phyloP scores from a whole-genome alignment of 2,113 vertebrate species.

The Acrocephalus arundinaceus region DNA sequence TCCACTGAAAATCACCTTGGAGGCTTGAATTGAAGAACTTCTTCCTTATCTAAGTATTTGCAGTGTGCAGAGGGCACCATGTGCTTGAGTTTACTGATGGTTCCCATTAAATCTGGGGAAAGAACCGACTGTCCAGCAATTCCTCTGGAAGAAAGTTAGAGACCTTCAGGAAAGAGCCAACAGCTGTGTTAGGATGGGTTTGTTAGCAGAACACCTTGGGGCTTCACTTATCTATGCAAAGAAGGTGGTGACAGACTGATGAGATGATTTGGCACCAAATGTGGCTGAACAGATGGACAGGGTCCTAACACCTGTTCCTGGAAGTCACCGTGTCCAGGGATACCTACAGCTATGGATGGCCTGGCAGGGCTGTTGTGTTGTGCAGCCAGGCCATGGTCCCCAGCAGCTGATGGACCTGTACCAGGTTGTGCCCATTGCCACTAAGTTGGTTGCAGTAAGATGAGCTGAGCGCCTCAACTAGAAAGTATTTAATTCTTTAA shows the following conservation, averaged over 20 bases:
- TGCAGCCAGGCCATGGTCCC: neutral
- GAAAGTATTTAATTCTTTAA: neutral
- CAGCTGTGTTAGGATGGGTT: neutral
- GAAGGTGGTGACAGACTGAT: neutral
- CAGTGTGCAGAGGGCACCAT: neutral
- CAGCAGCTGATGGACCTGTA: neutral
- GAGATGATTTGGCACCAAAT: neutral
- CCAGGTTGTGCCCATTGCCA: neutral
- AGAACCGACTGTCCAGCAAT: neutral
- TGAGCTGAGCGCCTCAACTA: neutral
- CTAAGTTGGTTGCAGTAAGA: neutral
- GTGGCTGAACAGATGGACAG: neutral
- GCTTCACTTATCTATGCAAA: neutral
- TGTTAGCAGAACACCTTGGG: neutral
- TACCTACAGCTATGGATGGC: rapidly evolving
- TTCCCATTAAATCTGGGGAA: neutral
- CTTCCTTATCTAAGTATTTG: neutral
- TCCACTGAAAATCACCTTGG: neutral
- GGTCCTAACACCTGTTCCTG: neutral
- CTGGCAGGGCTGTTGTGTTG: neutral
- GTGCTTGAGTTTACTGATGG: neutral
- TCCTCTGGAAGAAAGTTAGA: neutral
- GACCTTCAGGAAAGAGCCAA: neutral
- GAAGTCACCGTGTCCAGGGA: neutral
- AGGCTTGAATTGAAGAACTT: neutral